Conservation (phyloP, 2,113 vertebrate genomes). For the Pedionomus torquatus region DNA sequence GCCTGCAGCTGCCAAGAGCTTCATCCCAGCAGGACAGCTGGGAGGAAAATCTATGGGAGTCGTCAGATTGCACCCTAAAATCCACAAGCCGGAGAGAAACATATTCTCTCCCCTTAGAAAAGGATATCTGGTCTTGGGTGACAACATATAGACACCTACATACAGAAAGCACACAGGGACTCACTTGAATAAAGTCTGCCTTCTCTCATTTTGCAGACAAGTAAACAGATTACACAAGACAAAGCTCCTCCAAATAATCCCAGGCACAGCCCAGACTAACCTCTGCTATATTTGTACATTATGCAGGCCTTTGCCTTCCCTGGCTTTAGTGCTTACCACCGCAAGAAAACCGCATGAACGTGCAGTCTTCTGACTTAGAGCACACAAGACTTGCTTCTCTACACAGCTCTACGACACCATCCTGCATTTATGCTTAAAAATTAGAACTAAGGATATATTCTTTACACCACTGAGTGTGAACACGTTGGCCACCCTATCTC, state of each 20-base stretch:
- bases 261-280: not conserved
- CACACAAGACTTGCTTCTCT: not conserved
- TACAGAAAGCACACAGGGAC: not conserved
- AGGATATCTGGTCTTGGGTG: not conserved
- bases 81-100: not conserved
- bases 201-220: not conserved
- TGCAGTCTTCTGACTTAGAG: fast-evolving
- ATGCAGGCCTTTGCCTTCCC: not conserved
- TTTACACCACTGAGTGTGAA: not conserved
- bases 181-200: fast-evolving
- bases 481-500: fast-evolving
- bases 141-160: fast-evolving
- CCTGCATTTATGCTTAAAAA: not conserved
- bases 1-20: not conserved
- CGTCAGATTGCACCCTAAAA: not conserved
- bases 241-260: not conserved
- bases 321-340: not conserved
- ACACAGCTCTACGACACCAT: not conserved
- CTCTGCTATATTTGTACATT: not conserved
- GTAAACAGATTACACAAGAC: not conserved
- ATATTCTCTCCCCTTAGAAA: not conserved
- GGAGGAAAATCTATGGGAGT: not conserved
- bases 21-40: not conserved
- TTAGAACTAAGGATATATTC: not conserved
- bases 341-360: fast-evolving